These are phyloP conservation scores for Leguminivora glycinivorella DNA, from an alignment of 1,140 invertebrate genomes.

Conservation along the genomic window DNA sequence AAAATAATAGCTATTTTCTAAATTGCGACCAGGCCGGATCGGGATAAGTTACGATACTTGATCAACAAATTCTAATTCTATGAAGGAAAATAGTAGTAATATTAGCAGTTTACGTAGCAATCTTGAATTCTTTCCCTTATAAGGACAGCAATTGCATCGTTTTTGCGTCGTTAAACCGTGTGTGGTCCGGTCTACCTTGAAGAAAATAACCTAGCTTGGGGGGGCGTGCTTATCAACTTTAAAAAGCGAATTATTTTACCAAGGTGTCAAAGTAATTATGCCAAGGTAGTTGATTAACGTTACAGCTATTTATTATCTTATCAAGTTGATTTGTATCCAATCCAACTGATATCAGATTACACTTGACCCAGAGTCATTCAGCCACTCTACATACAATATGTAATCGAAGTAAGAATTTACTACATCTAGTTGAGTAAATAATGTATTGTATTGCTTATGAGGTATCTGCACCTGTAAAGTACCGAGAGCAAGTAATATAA, in stretches of 20 bases:
- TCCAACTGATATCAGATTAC: constrained; percentile 20
- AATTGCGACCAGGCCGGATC: not conserved
- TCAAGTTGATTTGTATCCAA: constrained; percentile 14
- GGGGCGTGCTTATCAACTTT: constrained; percentile 2
- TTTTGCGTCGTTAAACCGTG: constrained; percentile 44
- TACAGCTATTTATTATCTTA: constrained; percentile 1
- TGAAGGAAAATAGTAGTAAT: not conserved
- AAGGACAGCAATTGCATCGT: constrained; percentile 32
- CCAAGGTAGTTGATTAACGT: constrained; percentile 1
- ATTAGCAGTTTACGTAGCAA: constrained; percentile 1
- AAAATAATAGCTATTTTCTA: not conserved
- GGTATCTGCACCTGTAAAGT: too few relatives aligned
- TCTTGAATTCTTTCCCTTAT: constrained; percentile 32
- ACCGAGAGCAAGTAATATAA: too few relatives aligned
- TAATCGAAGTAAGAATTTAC: not conserved
- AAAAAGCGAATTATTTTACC: not conserved
- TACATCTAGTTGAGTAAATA: not conserved
- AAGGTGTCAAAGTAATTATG: constrained; percentile 23
- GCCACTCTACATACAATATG: not conserved
- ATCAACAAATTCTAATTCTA: not conserved
- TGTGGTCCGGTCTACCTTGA: constrained; percentile 54
- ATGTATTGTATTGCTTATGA: not conserved
- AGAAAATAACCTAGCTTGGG: constrained; percentile 30
- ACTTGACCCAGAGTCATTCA: constrained; percentile 16
- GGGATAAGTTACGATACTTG: not conserved